Evolutionary conservation across 2,797 vertebrate species (phyloP).

Genomic region (Acanthopagrus latus): DNA sequence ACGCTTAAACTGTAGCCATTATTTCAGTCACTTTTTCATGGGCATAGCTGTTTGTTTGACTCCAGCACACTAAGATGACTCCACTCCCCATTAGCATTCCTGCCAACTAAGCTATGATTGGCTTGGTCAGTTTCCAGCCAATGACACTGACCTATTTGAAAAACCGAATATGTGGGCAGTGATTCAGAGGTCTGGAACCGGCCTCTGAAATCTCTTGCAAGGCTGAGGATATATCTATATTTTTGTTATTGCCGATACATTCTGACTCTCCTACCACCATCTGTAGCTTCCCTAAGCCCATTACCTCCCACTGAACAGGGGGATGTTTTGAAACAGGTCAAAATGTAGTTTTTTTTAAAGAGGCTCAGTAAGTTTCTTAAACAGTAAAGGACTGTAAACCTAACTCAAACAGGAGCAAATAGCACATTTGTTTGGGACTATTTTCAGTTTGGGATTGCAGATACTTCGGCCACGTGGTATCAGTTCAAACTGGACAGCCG

Average conservation of each 20-base stretch:
- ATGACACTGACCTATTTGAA: slow-evolving; percentile 9
- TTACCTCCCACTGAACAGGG: neutral
- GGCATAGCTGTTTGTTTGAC: neutral
- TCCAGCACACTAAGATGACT: neutral
- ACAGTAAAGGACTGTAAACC: neutral
- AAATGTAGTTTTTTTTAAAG: neutral
- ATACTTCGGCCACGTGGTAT: slow-evolving; percentile 4
- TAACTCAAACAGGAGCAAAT: slow-evolving; percentile 1
- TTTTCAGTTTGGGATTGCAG: neutral
- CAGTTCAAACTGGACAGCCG: neutral
- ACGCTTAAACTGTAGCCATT: too few relatives aligned
- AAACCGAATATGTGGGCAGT: slow-evolving; percentile 2
- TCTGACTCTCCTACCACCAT: neutral
- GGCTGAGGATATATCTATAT: neutral
- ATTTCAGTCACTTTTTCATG: neutral
- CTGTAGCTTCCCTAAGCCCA: neutral
- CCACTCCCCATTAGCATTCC: neutral
- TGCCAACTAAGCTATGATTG: slow-evolving; percentile 18
- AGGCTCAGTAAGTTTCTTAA: neutral
- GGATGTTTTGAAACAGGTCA: neutral
- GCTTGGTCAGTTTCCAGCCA: neutral
- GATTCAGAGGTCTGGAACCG: slow-evolving; percentile 23
- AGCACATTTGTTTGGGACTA: neutral
- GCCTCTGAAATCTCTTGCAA: slow-evolving; percentile 1
- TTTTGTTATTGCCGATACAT: slow-evolving; percentile 4